phyloP scores from a whole-genome alignment of 2,888 invertebrate genomes.

The Trachelus stipa region DNA sequence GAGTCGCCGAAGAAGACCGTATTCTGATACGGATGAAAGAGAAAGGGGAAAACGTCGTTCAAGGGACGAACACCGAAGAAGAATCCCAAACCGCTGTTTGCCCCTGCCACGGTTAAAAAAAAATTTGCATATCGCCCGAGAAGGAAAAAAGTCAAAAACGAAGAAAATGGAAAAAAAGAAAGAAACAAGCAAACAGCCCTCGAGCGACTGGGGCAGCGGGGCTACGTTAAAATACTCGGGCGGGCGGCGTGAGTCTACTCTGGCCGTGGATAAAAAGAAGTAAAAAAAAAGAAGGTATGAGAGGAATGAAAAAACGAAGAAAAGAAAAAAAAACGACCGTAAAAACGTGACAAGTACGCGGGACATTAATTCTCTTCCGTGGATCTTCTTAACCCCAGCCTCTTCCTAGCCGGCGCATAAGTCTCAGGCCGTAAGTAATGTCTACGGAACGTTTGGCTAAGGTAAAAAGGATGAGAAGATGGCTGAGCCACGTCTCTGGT shows the following conservation, averaged over 20 bases:
- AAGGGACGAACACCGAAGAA: no score
- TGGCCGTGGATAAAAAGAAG: not conserved
- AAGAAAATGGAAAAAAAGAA: slow-evolving; percentile 13
- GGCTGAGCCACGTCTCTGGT: no score
- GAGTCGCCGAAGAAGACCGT: no score
- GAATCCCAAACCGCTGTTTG: no score
- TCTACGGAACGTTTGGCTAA: not conserved
- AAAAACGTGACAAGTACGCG: slow-evolving; percentile 4
- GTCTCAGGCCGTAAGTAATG: not conserved
- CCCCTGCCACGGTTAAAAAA: not conserved
- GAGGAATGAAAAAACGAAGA: slow-evolving; percentile 6
- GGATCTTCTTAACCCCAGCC: slow-evolving; percentile 1
- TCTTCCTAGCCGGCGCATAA: not conserved
- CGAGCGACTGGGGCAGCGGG: no score
- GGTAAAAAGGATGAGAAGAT: no score
- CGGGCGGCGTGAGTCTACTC: no score
- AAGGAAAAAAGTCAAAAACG: slow-evolving; percentile 15
- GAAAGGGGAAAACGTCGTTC: not conserved
- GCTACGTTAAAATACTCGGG: no score
- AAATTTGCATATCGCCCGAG: slow-evolving; percentile 8
- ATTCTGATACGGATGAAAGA: not conserved
- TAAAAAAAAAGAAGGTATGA: not conserved
- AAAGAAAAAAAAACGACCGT: slow-evolving; percentile 21
- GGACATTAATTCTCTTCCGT: slow-evolving; percentile 5
- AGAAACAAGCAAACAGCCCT: slow-evolving; percentile 13